phyloP scores from a whole-genome alignment of 2,113 vertebrate species.

The Xyliphius kryptos region DNA sequence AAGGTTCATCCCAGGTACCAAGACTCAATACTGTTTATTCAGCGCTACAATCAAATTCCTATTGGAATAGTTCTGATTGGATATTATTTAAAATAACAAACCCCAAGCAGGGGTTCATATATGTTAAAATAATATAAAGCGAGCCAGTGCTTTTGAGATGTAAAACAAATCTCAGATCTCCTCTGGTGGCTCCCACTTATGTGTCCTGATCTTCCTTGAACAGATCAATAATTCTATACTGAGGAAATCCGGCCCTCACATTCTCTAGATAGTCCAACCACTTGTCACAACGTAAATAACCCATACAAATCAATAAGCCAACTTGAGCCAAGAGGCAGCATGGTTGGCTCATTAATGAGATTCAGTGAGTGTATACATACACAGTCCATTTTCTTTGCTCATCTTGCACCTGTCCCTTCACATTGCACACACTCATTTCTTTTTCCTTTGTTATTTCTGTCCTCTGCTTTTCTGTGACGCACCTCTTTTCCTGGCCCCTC shows the following conservation, averaged over 20 bases:
- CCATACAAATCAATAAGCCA: conserved; percentile 61
- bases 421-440: conserved; percentile 42
- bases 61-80: too few relatives aligned
- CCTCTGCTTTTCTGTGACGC: conserved; percentile 23
- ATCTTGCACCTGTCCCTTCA: conserved; percentile 39
- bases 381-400: conserved; percentile 39
- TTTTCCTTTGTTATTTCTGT: conserved; percentile 38
- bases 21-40: too few relatives aligned
- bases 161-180: too few relatives aligned
- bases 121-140: too few relatives aligned
- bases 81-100: too few relatives aligned
- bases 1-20: too few relatives aligned
- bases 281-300: conserved; percentile 55
- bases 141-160: too few relatives aligned
- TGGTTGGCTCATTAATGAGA: conserved; percentile 56
- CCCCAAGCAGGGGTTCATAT: too few relatives aligned
- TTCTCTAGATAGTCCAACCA: conserved; percentile 55
- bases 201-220: conserved; percentile 44
- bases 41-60: too few relatives aligned
- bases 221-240: conserved; percentile 56
- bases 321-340: conserved; percentile 52
- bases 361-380: conserved; percentile 47
- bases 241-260: conserved; percentile 50
- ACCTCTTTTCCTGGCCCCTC: conserved; percentile 32
- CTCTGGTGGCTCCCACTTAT: conserved; percentile 49